These are phyloP conservation scores for Hydra vulgaris DNA, from an alignment of 30 jellyfish, hydroid and myxozoan species.

Conservation along the genomic window DNA sequence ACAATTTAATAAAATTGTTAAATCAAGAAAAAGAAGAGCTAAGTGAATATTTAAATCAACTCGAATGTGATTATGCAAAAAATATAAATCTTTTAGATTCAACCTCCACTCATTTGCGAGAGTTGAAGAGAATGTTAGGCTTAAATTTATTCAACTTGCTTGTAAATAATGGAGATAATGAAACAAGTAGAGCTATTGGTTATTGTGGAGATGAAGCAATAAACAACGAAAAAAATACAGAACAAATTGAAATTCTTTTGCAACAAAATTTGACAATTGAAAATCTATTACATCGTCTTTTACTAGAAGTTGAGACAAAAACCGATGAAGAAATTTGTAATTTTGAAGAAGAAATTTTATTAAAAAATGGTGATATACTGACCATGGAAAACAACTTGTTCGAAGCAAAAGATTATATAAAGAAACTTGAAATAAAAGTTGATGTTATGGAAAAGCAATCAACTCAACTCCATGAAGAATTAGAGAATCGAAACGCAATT, in stretches of 20 bases:
- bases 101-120: neutral
- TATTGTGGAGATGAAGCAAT: neutral
- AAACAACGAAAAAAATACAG: neutral
- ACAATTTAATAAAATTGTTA: neutral
- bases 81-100: neutral
- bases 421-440: neutral
- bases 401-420: neutral
- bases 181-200: too few relatives aligned
- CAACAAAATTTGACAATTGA: neutral
- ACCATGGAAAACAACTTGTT: neutral
- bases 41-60: slow-evolving; percentile 1
- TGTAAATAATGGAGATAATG: neutral
- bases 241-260: neutral
- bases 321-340: neutral
- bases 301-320: neutral
- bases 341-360: neutral
- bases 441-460: neutral
- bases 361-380: neutral
- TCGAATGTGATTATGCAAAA: neutral
- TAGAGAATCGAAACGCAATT: neutral
- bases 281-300: neutral
- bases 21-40: neutral
- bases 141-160: neutral
- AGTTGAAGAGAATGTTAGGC: neutral
- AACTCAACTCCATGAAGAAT: neutral